Evolutionary conservation across 2,888 invertebrate species (phyloP).

Genomic region (Andricus curvator): DNA sequence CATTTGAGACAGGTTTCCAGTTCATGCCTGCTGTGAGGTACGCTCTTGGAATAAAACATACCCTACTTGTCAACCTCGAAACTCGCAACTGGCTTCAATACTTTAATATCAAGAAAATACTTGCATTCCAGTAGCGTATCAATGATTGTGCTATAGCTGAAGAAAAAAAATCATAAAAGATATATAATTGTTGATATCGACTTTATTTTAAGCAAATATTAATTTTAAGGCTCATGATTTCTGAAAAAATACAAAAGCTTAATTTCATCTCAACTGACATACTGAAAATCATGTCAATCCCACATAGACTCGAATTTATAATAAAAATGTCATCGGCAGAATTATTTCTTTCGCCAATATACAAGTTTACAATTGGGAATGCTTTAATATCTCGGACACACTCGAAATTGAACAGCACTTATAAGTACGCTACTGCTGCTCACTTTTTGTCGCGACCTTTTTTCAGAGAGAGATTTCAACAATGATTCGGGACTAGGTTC

Average conservation of each 20-base stretch:
- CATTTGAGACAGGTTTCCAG: conserved; percentile 5
- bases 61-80: conserved; percentile 1
- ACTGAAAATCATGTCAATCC: not conserved
- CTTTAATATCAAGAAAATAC: conserved; percentile 3
- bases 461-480: conserved; percentile 40
- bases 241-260: not conserved
- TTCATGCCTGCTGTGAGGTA: conserved; percentile 1
- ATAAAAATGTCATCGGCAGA: not conserved
- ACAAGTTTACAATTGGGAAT: not conserved
- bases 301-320: not conserved
- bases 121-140: not conserved
- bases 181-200: not conserved
- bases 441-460: conserved; percentile 32
- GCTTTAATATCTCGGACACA: not conserved
- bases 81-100: not conserved
- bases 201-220: not conserved
- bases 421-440: conserved; percentile 23
- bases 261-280: too few species aligned
- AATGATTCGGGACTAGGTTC: conserved; percentile 51
- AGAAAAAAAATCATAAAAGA: not conserved
- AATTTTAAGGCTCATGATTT: not conserved
- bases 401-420: not conserved
- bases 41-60: not conserved
- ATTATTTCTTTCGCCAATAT: not conserved
- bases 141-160: not conserved